phyloP scores from a whole-genome alignment of 2,888 invertebrate species.

The Sycophila texana region DNA sequence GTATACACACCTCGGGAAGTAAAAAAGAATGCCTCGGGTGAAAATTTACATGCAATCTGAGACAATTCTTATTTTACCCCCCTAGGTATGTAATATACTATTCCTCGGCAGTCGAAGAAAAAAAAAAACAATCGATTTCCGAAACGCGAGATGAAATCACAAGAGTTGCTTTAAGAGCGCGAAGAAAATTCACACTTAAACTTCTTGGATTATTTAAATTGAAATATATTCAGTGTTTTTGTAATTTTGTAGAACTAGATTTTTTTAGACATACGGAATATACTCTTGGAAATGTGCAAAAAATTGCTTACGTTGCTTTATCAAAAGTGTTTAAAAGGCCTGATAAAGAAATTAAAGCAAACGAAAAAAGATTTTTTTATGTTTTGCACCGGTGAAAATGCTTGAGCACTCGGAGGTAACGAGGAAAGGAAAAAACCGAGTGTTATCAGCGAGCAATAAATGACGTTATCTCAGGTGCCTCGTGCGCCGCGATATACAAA shows the following conservation, averaged over 20 bases:
- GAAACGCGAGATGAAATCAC: no score
- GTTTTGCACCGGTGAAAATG: no score
- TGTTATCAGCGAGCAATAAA: constrained; percentile 10
- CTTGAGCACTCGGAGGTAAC: not conserved
- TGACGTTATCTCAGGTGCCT: constrained; percentile 38
- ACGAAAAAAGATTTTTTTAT: not conserved
- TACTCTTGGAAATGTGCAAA: not conserved
- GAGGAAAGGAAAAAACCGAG: constrained; percentile 21
- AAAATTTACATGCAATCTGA: no score
- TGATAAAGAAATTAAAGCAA: not conserved
- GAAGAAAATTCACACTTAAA: not conserved
- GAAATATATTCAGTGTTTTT: no score
- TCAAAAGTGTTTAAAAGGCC: not conserved
- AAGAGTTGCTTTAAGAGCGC: not conserved
- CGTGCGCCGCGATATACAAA: not conserved
- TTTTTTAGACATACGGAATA: not conserved
- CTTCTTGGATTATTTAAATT: no score
- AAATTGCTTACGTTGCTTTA: not conserved
- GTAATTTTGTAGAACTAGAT: not conserved
- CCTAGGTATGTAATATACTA: no score
- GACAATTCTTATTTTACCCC: no score
- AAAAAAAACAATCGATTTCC: not conserved
- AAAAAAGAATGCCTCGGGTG: no score
- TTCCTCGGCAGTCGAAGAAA: no score
- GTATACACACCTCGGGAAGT: no score